Evolutionary conservation across 1,140 invertebrate species (phyloP), one percentile per base, ranked within the genome.

Genomic region (Caenorhabditis tropicalis): DNA sequence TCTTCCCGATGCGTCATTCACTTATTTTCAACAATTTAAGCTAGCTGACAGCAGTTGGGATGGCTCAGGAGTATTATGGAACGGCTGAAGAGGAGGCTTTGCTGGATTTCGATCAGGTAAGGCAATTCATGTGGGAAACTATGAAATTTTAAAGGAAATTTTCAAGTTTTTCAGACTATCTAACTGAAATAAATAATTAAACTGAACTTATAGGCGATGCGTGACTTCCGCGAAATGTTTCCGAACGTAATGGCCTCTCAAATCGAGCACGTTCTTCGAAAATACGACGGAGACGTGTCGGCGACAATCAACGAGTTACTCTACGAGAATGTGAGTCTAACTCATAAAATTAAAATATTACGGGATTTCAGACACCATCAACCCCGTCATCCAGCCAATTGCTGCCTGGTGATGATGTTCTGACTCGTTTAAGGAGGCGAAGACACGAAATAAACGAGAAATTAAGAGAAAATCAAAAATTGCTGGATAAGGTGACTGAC

Each of bases 141-240:
- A 43, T 5, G 39, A 43, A 43, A 43, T 43, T 43, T 43, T 43
- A 43, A 12, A 43, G 39, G 12, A n/a, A 46, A 46, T 46, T 46
- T 46, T 46, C 9, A 46, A 16, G 0, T 46, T 1, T 46, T 46
- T 46, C 2, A 46, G 16, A 46, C 43, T 46, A 46, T n/a, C n/a
- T n/a, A n/a, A n/a, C n/a, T n/a, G n/a, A n/a, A n/a, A n/a, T n/a
- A n/a, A n/a, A n/a, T n/a, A n/a, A n/a, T n/a, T n/a, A n/a, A n/a
- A n/a, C n/a, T n/a, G n/a, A n/a, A 29, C 12, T 70, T 82, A n/a
- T 43, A 85, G 84, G 84, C 84, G 31, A 85, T 85, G 84, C 49
- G 51, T 31, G 60, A 85, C 24, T 85, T 85, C 48, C 33, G 49
- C 6, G n/a, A 46, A 21, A 85, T 85, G 84, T 85, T 85, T 27